These are phyloP conservation scores for Drosophila falleni DNA, from an alignment of 2,888 invertebrate species.

Conservation along the genomic window DNA sequence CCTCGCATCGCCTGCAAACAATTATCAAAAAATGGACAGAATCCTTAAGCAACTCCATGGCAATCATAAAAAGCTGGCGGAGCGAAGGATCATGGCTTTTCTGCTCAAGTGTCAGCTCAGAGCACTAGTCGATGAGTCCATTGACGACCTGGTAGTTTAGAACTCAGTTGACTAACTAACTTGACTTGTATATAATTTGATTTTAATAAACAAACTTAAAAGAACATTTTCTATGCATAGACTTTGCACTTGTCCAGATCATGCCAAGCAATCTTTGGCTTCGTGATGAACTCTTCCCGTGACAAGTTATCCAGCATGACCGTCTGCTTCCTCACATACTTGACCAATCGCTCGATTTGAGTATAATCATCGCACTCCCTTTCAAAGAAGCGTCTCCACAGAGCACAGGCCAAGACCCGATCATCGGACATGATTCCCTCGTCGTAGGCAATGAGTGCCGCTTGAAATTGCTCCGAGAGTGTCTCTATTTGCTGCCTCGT, in stretches of 20 bases:
- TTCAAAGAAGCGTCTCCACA: constrained; percentile 94
- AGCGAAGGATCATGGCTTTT: constrained; percentile 74
- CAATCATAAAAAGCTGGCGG: constrained; percentile 52
- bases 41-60: constrained; percentile 62
- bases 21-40: constrained; percentile 59
- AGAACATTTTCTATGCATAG: constrained; percentile 40
- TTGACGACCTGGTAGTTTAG: constrained; percentile 72
- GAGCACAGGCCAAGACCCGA: constrained; percentile 90
- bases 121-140: constrained; percentile 62
- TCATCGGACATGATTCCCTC: constrained; percentile 93
- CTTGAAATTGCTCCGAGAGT: constrained; percentile 93
- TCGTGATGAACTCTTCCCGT: constrained; percentile 87
- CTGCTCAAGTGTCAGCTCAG: constrained; percentile 80
- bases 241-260: constrained; percentile 75
- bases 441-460: constrained; percentile 93
- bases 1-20: constrained; percentile 25
- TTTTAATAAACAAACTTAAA: constrained; percentile 54
- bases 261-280: constrained; percentile 87
- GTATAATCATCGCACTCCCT: constrained; percentile 88
- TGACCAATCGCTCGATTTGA: constrained; percentile 89
- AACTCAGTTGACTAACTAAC: constrained; percentile 23
- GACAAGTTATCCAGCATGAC: constrained; percentile 87
- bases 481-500: constrained; percentile 88
- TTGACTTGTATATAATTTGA: constrained; percentile 53
- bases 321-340: constrained; percentile 92